A percentile compares a stretch with the other conserved stretches of the same genome.
Conservation (phyloP, 1,140 invertebrate species). For the Mizuhopecten yessoensis region DNA sequence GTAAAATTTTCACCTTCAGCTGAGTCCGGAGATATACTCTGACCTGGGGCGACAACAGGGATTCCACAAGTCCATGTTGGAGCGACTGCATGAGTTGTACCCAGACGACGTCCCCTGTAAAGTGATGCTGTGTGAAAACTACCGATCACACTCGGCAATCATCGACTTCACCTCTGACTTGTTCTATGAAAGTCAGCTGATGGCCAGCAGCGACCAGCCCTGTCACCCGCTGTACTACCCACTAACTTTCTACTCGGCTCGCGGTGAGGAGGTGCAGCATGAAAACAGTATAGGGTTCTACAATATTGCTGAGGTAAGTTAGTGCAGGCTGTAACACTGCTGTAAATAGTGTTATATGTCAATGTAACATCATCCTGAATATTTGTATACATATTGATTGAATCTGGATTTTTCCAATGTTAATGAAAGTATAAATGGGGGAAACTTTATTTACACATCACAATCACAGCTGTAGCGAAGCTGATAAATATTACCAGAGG, state of each 20-base stretch:
- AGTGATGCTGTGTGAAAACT: conserved; percentile 93
- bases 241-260: conserved; percentile 92
- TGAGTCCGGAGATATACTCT: conserved; percentile 91
- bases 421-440: too few species aligned
- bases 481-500: too few species aligned
- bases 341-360: too few species aligned
- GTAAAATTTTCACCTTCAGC: conserved; percentile 78
- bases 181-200: conserved; percentile 92
- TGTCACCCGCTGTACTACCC: conserved; percentile 89
- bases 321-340: conserved; percentile 88
- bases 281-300: conserved; percentile 93
- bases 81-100: conserved; percentile 92
- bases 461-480: too few species aligned
- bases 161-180: conserved; percentile 91
- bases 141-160: conserved; percentile 92
- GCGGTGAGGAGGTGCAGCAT: conserved; percentile 90
- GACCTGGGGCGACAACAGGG: conserved; percentile 90
- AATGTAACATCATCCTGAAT: too few species aligned
- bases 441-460: too few species aligned
- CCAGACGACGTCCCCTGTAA: conserved; percentile 90
- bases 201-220: conserved; percentile 88
- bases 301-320: conserved; percentile 90
- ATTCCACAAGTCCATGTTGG: conserved; percentile 91
- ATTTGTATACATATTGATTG: too few species aligned
- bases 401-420: too few species aligned